Conservation (phyloP, 37 sponge, comb jelly and placozoan species). For the Cliona cf. orientalis region DNA sequence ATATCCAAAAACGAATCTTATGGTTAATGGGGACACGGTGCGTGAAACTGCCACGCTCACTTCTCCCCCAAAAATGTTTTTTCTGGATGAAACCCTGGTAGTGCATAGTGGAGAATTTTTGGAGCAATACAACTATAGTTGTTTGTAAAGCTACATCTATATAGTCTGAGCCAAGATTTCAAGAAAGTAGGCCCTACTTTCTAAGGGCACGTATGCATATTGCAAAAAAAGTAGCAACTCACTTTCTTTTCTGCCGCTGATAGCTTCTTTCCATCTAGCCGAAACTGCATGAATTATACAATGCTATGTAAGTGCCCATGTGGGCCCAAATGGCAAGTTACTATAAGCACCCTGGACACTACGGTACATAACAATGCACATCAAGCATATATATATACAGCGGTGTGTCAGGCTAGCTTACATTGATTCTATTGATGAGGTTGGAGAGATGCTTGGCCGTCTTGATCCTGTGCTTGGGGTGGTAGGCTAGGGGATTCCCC, state of each 20-base stretch:
- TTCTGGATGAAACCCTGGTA: too few species aligned
- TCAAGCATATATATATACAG: too few species aligned
- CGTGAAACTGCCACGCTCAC: too few species aligned
- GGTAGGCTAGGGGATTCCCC: constrained; percentile 66
- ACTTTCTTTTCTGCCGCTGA: constrained; percentile 57
- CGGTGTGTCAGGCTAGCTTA: constrained; percentile 12
- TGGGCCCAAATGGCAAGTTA: neutral
- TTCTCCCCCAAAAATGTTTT: too few species aligned
- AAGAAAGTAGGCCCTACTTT: too few species aligned
- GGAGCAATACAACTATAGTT: neutral
- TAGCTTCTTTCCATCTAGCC: constrained; percentile 63
- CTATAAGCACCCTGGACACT: neutral
- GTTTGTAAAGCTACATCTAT: neutral
- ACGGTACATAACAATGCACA: neutral
- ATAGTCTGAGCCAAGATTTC: too few species aligned
- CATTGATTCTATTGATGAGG: constrained; percentile 25
- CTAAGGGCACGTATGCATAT: too few species aligned
- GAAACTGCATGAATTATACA: constrained; percentile 26
- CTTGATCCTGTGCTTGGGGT: constrained; percentile 61
- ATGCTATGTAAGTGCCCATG: neutral
- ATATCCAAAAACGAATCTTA: too few species aligned
- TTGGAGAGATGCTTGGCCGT: constrained; percentile 41
- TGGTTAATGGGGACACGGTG: too few species aligned
- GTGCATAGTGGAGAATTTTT: too few species aligned
- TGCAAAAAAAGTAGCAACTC: neutral